Base-by-base conservation (phyloP, 2,113 vertebrate species). In the Rhizomys pruinosus region DNA sequence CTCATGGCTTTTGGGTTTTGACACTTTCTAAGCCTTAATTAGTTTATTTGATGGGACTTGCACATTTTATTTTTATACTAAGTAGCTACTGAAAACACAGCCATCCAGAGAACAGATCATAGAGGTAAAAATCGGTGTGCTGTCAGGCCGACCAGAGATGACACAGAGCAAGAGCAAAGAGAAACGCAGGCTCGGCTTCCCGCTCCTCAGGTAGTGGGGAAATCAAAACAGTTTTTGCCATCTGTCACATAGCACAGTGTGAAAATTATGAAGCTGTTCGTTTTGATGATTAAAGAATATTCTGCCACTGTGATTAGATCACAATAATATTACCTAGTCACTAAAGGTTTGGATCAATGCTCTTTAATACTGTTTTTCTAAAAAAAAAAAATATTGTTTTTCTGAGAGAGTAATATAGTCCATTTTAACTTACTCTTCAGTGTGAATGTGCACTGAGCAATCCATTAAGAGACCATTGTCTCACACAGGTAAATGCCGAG, bases 21-120 rank as follows among this genome's bases (percentile, higher is more conserved):
- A 97, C 97, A 98, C 97, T 97, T 97, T 97, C 97, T 98, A 98
- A 98, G 97, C 97, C 97, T 98, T 98, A 98, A 98, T 98, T 98
- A 98, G 97, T 98, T 98, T 98, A 97, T 98, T 96, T 97, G 98
- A 98, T 98, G 97, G 59, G 34, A 97, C 96, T 97, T 22, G 84
- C 94, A 97, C 96, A 87, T 97, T 97, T 97, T 98, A 97, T 98
- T 98, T 98, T 97, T 98, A 97, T 97, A 98, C 96, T 97, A 97
- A 98, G 95, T 96, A 96, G 95, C 89, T 98, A 98, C 84, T 97
- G 97, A 97, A 98, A 97, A 97, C 89, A 94, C 27, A 97, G 97
- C 94, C 97, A 95, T 93, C 95, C 37, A 0, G 90, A 95, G 94
- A 96, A 94, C 95, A 97, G 97, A 98, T 97, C 97, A 97, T 94